phyloP scores from a whole-genome alignment of 2,797 vertebrate genomes.

The Harpagifer antarcticus region DNA sequence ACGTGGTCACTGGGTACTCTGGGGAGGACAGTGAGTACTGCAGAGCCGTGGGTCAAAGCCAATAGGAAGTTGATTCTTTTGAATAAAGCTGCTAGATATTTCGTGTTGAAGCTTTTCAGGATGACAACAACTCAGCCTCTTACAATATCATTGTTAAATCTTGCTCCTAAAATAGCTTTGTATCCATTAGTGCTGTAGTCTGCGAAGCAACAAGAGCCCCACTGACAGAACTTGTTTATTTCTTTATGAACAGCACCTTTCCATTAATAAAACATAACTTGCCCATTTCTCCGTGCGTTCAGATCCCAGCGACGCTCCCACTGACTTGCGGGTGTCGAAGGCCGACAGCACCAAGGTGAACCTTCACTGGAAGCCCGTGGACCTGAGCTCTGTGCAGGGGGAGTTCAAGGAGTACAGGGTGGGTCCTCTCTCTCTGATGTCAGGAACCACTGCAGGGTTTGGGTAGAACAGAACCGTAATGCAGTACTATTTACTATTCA shows the following conservation, averaged over 20 bases:
- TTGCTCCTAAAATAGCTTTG: neutral
- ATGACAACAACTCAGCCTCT: neutral
- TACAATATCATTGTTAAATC: neutral
- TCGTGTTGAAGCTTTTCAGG: neutral
- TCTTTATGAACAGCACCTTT: neutral
- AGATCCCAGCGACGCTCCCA: conserved; percentile 92
- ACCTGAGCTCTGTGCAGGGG: conserved; percentile 89
- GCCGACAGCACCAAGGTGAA: conserved; percentile 89
- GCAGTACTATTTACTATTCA: no score
- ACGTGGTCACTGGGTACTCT: conserved; percentile 89
- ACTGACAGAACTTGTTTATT: neutral
- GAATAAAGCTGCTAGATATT: neutral
- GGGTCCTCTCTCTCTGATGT: conserved; percentile 15
- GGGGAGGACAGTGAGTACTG: conserved; percentile 95
- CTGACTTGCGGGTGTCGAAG: conserved; percentile 88
- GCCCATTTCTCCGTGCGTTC: conserved; percentile 16
- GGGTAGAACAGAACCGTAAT: neutral
- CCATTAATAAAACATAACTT: neutral
- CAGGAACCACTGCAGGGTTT: neutral
- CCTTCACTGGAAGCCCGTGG: conserved; percentile 92
- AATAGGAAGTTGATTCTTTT: neutral
- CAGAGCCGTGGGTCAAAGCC: neutral
- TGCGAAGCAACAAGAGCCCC: neutral
- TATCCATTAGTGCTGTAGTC: neutral
- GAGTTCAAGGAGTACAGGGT: conserved; percentile 97